Evolutionary conservation across 2,888 invertebrate species (phyloP).

Genomic region (Chrysolina oricalcia): DNA sequence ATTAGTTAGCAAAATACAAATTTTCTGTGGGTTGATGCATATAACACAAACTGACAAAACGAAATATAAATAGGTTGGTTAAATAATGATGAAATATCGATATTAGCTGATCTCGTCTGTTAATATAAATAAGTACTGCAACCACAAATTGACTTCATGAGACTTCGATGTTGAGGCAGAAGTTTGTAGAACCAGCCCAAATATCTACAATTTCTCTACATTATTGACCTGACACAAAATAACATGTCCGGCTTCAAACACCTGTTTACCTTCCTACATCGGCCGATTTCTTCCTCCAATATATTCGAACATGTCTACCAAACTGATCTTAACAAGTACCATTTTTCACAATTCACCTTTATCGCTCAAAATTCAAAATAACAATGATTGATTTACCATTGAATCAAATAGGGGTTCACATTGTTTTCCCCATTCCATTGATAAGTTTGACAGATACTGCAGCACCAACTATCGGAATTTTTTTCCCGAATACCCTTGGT

Average conservation of each 20-base stretch:
- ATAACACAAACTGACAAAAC: neutral
- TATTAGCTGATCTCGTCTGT: slow-evolving; percentile 16
- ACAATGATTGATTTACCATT: too few species aligned
- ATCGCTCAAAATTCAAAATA: too few species aligned
- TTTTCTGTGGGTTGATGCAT: neutral
- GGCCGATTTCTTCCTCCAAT: slow-evolving; percentile 26
- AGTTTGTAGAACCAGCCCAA: slow-evolving; percentile 28
- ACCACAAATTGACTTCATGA: too few species aligned
- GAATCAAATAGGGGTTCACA: neutral
- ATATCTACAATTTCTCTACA: slow-evolving; percentile 10
- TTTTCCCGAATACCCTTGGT: too few species aligned
- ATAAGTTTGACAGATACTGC: too few species aligned
- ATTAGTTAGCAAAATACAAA: slow-evolving; percentile 15
- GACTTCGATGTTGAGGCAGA: slow-evolving; percentile 28
- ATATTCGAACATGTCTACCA: slow-evolving; percentile 34
- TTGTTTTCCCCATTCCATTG: too few species aligned
- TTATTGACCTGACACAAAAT: slow-evolving; percentile 25
- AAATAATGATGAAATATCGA: slow-evolving; percentile 4
- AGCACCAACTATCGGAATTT: too few species aligned
- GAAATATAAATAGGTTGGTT: neutral
- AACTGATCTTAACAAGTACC: slow-evolving; percentile 22
- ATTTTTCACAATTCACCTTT: too few species aligned
- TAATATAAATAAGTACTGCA: slow-evolving; percentile 16
- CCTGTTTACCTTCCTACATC: slow-evolving; percentile 24
- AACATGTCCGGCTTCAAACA: slow-evolving; percentile 27